A percentile compares a stretch with the other conserved stretches of the same genome.
Conservation (phyloP, 2,888 invertebrate genomes). For the Taphrorychus bicolor region DNA sequence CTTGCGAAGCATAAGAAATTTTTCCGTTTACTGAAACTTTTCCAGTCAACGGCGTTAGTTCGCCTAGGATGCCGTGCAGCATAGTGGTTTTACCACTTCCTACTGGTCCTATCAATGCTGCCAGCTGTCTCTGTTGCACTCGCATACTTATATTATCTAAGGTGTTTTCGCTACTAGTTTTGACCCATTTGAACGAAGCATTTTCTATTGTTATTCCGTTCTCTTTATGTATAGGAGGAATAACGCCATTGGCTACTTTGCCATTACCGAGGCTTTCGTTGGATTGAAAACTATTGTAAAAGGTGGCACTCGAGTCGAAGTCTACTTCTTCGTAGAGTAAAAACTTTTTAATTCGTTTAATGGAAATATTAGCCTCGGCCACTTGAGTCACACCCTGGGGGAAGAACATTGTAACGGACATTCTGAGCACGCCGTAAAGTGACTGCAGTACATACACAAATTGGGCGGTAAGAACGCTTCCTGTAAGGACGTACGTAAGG, state of each 20-base stretch:
- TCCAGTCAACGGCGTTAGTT: conserved; percentile 74
- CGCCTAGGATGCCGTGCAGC: conserved; percentile 67
- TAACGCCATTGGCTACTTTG: neutral
- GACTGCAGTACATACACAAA: conserved; percentile 78
- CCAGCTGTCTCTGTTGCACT: conserved; percentile 66
- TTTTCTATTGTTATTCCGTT: conserved; percentile 49
- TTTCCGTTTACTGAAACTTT: conserved; percentile 70
- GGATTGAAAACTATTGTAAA: conserved; percentile 26
- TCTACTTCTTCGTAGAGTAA: conserved; percentile 59
- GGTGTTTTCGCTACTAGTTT: conserved; percentile 50
- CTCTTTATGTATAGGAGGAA: neutral
- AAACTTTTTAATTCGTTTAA: conserved; percentile 64
- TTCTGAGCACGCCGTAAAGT: conserved; percentile 75
- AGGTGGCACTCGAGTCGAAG: conserved; percentile 34
- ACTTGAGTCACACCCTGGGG: conserved; percentile 70
- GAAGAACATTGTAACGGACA: conserved; percentile 69
- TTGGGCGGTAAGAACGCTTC: conserved; percentile 63
- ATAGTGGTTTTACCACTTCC: conserved; percentile 69
- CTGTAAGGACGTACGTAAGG: conserved; percentile 74
- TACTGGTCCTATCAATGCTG: conserved; percentile 67
- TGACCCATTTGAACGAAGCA: conserved; percentile 72
- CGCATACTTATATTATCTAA: conserved; percentile 70
- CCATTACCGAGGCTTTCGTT: neutral
- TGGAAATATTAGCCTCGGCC: conserved; percentile 65
- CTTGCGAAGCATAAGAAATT: conserved; percentile 80